phyloP scores from a whole-genome alignment of 1,140 invertebrate genomes.

The Dolichoris vasculosae region DNA sequence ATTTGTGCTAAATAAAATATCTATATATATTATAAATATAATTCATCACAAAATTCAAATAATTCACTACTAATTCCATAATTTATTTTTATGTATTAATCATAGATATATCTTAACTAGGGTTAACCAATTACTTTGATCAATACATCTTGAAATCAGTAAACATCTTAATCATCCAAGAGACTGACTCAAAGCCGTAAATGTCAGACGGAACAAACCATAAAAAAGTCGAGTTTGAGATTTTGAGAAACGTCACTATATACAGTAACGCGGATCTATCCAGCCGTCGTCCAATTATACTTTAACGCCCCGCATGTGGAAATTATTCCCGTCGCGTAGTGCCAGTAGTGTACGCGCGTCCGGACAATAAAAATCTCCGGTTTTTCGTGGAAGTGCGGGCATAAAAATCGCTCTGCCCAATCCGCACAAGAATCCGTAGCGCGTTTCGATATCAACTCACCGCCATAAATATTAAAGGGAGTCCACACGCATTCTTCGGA shows the following conservation, averaged over 20 bases:
- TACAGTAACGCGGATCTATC: background rate
- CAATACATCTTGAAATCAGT: constrained; percentile 42
- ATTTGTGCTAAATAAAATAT: too few species aligned
- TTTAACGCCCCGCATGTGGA: constrained; percentile 36
- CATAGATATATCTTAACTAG: background rate
- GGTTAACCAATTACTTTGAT: constrained; percentile 33
- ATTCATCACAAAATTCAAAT: background rate
- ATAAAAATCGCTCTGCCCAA: constrained; percentile 40
- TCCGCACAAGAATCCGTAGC: background rate
- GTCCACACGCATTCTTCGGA: background rate
- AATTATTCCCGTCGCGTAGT: constrained; percentile 50
- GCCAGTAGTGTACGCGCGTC: background rate
- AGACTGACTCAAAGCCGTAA: constrained; percentile 28
- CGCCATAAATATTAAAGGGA: constrained; percentile 25
- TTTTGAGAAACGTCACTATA: constrained; percentile 34
- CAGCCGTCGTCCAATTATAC: constrained; percentile 46
- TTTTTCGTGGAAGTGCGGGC: constrained; percentile 33
- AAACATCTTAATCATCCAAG: constrained; percentile 52
- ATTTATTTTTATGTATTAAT: constrained; percentile 11
- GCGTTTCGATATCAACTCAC: background rate
- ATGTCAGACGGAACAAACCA: constrained; percentile 45
- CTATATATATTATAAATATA: background rate
- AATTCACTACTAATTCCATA: background rate
- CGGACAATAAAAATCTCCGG: constrained; percentile 49
- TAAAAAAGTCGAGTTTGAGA: constrained; percentile 42